These are phyloP conservation scores for Tetrapedia diversipes DNA, from an alignment of 2,888 invertebrate species.

Conservation along the genomic window DNA sequence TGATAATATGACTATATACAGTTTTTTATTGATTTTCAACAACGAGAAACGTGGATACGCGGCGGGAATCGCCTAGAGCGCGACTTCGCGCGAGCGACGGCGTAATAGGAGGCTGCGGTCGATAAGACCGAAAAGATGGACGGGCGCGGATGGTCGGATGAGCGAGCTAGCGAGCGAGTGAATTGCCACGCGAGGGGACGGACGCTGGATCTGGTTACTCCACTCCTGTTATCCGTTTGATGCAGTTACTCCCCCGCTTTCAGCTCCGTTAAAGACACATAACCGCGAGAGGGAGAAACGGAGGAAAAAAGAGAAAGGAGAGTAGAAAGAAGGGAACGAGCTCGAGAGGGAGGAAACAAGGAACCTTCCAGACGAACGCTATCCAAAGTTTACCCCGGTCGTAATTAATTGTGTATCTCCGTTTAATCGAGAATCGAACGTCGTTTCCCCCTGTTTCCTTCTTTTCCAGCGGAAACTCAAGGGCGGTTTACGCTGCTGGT, in stretches of 20 bases:
- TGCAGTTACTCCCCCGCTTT: slow-evolving; percentile 69
- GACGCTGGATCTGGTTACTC: slow-evolving; percentile 71
- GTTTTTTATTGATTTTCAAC: too few species aligned
- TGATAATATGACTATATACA: too few species aligned
- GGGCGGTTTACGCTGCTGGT: too few species aligned
- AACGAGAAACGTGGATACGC: slow-evolving; percentile 7
- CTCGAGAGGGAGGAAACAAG: slow-evolving; percentile 16
- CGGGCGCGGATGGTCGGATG: slow-evolving; percentile 61
- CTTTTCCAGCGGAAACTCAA: background rate
- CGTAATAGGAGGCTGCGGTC: slow-evolving; percentile 66
- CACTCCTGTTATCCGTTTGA: slow-evolving; percentile 74
- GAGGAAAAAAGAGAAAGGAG: background rate
- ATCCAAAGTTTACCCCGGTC: slow-evolving; percentile 32
- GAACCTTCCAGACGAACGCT: slow-evolving; percentile 27
- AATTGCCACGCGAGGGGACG: slow-evolving; percentile 60
- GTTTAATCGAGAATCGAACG: slow-evolving; percentile 28
- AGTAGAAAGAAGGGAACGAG: slow-evolving; percentile 8
- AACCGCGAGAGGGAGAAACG: slow-evolving; percentile 31
- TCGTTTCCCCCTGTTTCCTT: background rate
- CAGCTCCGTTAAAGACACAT: slow-evolving; percentile 64
- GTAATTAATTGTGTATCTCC: slow-evolving; percentile 33
- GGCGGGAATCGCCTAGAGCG: slow-evolving; percentile 34
- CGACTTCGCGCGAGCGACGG: slow-evolving; percentile 59
- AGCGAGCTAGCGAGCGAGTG: slow-evolving; percentile 64
- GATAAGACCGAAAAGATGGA: slow-evolving; percentile 70